Evolutionary conservation across 2,888 invertebrate genomes (phyloP), one percentile per base, ranked within the genome.

Genomic region (Sarcophaga rosellei): DNA sequence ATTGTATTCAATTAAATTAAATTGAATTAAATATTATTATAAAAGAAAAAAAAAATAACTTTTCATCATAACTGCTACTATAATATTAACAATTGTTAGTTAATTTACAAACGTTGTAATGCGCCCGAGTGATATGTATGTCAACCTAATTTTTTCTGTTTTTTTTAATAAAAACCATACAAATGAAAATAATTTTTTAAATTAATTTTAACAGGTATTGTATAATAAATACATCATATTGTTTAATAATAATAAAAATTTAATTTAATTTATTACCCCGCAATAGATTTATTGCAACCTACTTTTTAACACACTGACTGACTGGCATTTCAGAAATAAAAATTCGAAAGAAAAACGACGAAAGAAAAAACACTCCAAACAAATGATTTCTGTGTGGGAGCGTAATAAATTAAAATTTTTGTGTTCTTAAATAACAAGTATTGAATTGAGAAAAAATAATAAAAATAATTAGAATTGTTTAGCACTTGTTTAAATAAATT

Each of bases 401-500:
- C 57, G 17, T 69, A 25, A 53, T 63, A 68, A 45, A 63, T 61
- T 59, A 11, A 8, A 25, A 25, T 6, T 35, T 35, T 35, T 6
- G 35, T 6, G 6, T 35, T 35, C 21, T 45, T 4, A 47, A 15
- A 12, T 47, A 47, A 47, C 4, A 15, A 12, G 3, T 47, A 15
- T 47, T 47, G 25, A 25, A 25, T 47, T 45, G 53, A n/a, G 4
- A 5, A 59, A n/a, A n/a, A n/a, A n/a, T n/a, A n/a, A n/a, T n/a
- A n/a, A n/a, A n/a, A 75, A 25, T 65, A 63, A 81, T 47, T 72
- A 62, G 61, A 77, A 82, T 77, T 73, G 25, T 65, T 82, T 47
- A 77, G 77, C 72, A 82, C 61, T 82, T 77, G 76, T 35, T 66
- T 15, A 47, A 72, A 35, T 15, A 76, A 70, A 57, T 12, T 25